Conservation (phyloP, 2,113 vertebrate genomes). For the Melierax canorus region DNA sequence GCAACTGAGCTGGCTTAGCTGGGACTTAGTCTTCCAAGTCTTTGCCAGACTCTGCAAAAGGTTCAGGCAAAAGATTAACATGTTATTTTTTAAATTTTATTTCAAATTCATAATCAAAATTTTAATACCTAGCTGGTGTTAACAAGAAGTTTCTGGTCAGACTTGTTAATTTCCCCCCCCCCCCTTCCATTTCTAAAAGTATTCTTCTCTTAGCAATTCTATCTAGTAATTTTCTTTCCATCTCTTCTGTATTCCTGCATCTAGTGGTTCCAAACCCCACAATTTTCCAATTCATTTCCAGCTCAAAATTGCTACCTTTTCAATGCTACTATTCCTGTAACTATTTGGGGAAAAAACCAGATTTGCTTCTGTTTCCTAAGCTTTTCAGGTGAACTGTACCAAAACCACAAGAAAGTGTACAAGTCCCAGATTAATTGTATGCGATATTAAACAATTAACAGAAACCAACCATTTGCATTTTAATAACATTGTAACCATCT, state of each 20-base stretch:
- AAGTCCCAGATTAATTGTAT: constrained; percentile 84
- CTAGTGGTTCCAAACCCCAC: not conserved
- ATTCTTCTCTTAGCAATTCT: not conserved
- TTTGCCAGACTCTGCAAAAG: not conserved
- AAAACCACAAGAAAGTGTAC: constrained; percentile 59
- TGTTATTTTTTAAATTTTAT: not conserved
- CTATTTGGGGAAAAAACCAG: not conserved
- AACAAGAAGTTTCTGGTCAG: not conserved
- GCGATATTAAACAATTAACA: constrained; percentile 90
- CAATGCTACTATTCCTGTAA: constrained; percentile 7
- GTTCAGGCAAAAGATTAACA: not conserved
- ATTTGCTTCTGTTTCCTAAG: constrained; percentile 17
- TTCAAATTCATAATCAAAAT: not conserved
- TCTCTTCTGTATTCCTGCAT: not conserved
- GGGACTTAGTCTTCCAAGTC: not conserved
- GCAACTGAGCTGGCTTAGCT: not conserved
- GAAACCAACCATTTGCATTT: constrained; percentile 96
- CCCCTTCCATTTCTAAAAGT: not conserved
- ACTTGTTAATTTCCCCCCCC: too few species aligned
- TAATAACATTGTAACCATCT: constrained; percentile 93
- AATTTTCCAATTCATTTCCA: not conserved
- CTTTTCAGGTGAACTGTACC: constrained; percentile 54
- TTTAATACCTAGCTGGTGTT: not conserved
- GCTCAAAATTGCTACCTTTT: not conserved
- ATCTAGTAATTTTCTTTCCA: not conserved